Conservation (phyloP, 2,888 invertebrate genomes). For the Polylopha cassiicola region DNA sequence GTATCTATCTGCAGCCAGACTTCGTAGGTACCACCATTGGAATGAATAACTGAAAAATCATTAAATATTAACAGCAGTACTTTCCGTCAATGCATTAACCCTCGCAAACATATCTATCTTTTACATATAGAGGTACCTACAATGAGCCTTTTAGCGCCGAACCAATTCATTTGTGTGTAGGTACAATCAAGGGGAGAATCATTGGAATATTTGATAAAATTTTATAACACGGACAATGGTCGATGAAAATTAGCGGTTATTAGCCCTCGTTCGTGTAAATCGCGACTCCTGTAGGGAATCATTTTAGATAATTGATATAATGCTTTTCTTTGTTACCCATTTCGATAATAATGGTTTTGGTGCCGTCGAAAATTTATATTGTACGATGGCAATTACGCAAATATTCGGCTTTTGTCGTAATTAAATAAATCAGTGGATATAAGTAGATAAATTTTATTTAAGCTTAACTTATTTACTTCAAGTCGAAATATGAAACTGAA, state of each 20-base stretch:
- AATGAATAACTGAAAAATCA: too few species aligned
- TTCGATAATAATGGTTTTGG: conserved; percentile 6
- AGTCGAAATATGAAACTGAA: too few species aligned
- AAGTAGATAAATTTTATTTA: too few species aligned
- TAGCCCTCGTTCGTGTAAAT: conserved; percentile 53
- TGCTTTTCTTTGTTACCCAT: conserved; percentile 55
- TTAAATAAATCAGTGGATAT: too few species aligned
- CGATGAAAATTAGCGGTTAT: conserved; percentile 60
- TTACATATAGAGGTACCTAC: background rate
- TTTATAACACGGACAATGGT: conserved; percentile 55
- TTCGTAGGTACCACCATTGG: too few species aligned
- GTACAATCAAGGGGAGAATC: conserved; percentile 42
- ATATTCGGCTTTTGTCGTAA: too few species aligned
- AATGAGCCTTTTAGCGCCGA: conserved; percentile 13
- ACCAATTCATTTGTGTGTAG: conserved; percentile 32
- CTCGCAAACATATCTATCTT: conserved; percentile 1
- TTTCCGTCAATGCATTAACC: background rate
- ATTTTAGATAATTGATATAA: conserved; percentile 66
- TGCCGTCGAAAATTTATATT: too few species aligned
- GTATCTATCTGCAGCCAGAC: too few species aligned
- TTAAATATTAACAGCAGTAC: too few species aligned
- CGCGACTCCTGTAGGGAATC: conserved; percentile 44
- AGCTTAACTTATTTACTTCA: too few species aligned
- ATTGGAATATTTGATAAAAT: conserved; percentile 55
- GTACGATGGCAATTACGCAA: too few species aligned